Evolutionary conservation across 2,888 invertebrate genomes (phyloP), one percentile per base, ranked within the genome.

Genomic region (Drosophila koepferae): DNA sequence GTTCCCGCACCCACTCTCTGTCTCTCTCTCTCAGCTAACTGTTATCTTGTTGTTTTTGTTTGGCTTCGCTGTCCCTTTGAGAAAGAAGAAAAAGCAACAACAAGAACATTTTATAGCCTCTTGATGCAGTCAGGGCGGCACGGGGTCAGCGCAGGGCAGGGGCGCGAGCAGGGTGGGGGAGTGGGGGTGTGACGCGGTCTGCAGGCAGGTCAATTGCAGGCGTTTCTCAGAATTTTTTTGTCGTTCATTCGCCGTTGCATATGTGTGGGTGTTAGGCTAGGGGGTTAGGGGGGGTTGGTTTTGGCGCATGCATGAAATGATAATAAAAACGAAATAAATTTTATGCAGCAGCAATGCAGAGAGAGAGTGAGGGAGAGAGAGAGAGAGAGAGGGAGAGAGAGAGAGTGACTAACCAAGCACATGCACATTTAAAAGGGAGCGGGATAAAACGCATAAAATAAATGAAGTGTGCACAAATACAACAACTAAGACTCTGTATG

Each of bases 291-390:
- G 18, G 41, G 48, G 44, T 66, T 18, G 18, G 14, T n/a, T 40
- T 43, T 10, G 65, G 48, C 40, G 65, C 68, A 76, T 82, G 76
- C 85, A 85, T 73, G 86, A 85, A 86, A 89, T 81, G 88, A 86
- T 89, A 86, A 86, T 86, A 89, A 88, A 86, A 89, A 61, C 75
- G 82, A 86, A 87, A 86, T 87, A 86, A 86, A 87, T 86, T 89
- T 80, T 73, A 85, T 86, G 89, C 88, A 78, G 85, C 85, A 80
- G 69, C 82, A 85, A 66, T 56, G 56, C 38, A 46, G 38, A 12
- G 28, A 23, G 34, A n/a, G n/a, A n/a, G n/a, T n/a, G n/a, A n/a
- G 20, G 2, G 7, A 40, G 49, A 67, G 43, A 31, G 34, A 58
- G 70, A 71, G 7, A 40, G 49, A 65, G 43, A 18, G 34, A 60